A percentile compares a stretch with the other conserved stretches of the same genome.
Conservation (phyloP, 2,113 vertebrate genomes). For the Romanogobio albipinnatus region DNA sequence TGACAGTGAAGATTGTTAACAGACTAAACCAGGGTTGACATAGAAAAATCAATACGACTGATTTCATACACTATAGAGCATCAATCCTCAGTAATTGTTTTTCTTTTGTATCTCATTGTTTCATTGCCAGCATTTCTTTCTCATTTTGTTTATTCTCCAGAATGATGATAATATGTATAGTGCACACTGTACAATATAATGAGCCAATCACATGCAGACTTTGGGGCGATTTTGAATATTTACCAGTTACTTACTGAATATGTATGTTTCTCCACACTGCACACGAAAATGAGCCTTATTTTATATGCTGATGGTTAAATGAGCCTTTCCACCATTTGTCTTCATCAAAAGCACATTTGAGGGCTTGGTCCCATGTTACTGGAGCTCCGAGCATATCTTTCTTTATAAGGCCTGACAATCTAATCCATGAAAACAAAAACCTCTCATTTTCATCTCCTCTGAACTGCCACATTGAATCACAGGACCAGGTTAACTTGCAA, state of each 20-base stretch:
- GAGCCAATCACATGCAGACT: conserved; percentile 43
- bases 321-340: conserved; percentile 54
- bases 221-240: conserved; percentile 56
- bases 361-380: conserved; percentile 55
- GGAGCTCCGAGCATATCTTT: conserved; percentile 53
- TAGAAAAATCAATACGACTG: conserved; percentile 34
- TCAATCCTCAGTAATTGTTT: conserved; percentile 39
- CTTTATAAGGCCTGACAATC: conserved; percentile 59
- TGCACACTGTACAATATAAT: conserved; percentile 38
- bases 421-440: conserved; percentile 58
- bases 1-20: conserved; percentile 15
- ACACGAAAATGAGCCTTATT: conserved; percentile 53
- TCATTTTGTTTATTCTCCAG: not conserved
- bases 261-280: conserved; percentile 47
- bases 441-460: conserved; percentile 58
- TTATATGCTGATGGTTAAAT: conserved; percentile 57
- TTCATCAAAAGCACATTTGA: conserved; percentile 63
- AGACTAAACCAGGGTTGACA: conserved; percentile 25
- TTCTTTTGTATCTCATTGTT: conserved; percentile 6
- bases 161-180: conserved; percentile 30
- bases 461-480: conserved; percentile 72
- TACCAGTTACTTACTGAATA: conserved; percentile 52
- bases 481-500: conserved; percentile 69
- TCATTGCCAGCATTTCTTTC: not conserved
- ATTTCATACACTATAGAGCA: conserved; percentile 34